These are phyloP conservation scores for Odontamblyopus rebecca DNA, from an alignment of 2,797 vertebrate genomes.

Conservation along the genomic window DNA sequence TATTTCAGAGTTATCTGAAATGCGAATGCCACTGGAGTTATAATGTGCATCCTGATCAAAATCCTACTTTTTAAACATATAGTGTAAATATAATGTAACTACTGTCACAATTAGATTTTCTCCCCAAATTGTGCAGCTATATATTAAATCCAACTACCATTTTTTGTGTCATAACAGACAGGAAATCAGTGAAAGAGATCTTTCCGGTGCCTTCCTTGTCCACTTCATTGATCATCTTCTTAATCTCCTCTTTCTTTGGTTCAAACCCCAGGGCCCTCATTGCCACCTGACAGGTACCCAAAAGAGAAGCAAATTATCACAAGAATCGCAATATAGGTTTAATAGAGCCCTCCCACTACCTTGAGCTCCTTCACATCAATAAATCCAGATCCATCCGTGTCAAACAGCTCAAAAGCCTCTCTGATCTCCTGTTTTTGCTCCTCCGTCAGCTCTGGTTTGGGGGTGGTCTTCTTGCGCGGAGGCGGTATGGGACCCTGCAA, in stretches of 20 bases:
- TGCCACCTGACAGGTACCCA: constrained; percentile 79
- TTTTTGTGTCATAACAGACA: constrained; percentile 91
- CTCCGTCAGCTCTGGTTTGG: constrained; percentile 87
- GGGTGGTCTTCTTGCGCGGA: constrained; percentile 81
- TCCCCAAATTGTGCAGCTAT: no score
- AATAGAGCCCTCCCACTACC: constrained; percentile 57
- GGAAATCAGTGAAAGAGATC: constrained; percentile 88
- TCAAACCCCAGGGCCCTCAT: constrained; percentile 96
- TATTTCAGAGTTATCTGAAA: no score
- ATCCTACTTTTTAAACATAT: no score
- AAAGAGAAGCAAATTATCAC: neutral
- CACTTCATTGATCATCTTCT: constrained; percentile 90
- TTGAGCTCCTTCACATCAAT: constrained; percentile 93
- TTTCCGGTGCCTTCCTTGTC: constrained; percentile 92
- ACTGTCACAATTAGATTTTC: no score
- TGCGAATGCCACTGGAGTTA: no score
- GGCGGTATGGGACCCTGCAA: constrained; percentile 78
- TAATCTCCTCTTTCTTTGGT: constrained; percentile 96
- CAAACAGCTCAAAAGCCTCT: constrained; percentile 93
- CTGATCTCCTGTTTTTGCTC: constrained; percentile 89
- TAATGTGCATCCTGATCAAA: no score
- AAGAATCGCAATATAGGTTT: neutral
- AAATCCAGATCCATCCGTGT: constrained; percentile 86
- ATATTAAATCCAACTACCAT: constrained; percentile 79
- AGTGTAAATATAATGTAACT: no score